Evolutionary conservation across 2,888 invertebrate species (phyloP), one percentile per base, ranked within the genome.

Genomic region (Diploptera punctata): DNA sequence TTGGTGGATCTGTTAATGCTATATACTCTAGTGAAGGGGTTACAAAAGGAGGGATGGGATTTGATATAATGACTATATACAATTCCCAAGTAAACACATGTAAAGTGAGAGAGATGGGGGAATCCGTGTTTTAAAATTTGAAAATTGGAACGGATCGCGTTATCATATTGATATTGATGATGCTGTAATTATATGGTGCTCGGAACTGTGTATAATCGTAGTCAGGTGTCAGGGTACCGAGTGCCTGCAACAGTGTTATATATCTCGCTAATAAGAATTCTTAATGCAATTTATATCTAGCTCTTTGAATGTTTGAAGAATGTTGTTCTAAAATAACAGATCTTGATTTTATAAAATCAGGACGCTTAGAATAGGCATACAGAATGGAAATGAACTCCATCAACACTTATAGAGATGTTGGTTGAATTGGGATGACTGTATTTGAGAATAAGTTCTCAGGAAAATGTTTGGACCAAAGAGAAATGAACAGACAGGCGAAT

Each of bases 1-100:
- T 71, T 71, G 71, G 71, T 54, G 65, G 71, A 71, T 38, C 65
- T 65, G 33, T 52, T 65, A 65, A 70, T 65, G 62, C 52, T 65
- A 49, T 65, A 52, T 62, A 65, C 62, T 49, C 26, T 38, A 49
- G 62, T 21, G 62, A 62, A 47, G 47, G 65, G 65, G 65, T 65
- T 44, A n/a, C 43, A 62, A 24, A 52, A 13, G 38, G 57, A 18
- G 57, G 57, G 57, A 24, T n/a, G 29, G 16, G 24, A 29, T 33
- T 24, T 65, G 65, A 65, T 65, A 47, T 65, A 65, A 65, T 65
- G 65, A 65, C 47, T 18, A 3, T 26, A 13, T 65, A 38, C 38
- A 19, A 2, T 38, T 65, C 26, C 5, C 57, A 9, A 26, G 47
- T 65, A 65, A 65, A 65, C 65, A 65, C 47, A 65, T 47, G 65